Percentiles rank a stretch among this genome's conserved stretches.
phyloP scores from a whole-genome alignment of 2,888 invertebrate species.

The Periphyllus acericola region DNA sequence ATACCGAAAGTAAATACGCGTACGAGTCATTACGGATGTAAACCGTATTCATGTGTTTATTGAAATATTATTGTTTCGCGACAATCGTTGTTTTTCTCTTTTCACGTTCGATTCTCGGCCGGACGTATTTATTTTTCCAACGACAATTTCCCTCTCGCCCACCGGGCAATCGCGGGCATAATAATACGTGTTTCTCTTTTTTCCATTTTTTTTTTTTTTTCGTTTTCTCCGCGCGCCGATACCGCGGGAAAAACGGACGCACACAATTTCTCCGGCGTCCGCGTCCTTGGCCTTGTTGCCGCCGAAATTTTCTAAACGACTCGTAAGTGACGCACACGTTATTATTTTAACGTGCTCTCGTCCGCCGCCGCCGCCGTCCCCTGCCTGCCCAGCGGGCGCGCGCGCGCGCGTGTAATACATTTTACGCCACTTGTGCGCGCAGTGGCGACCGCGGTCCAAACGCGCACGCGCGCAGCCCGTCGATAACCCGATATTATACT shows the following conservation, averaged over 20 bases:
- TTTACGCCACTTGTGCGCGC: background rate
- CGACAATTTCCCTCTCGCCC: too few species aligned
- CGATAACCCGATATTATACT: slow-evolving; percentile 45
- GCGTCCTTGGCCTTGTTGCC: slow-evolving; percentile 59
- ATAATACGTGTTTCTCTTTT: background rate
- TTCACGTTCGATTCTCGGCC: too few species aligned
- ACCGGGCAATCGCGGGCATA: too few species aligned
- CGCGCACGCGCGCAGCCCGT: slow-evolving; percentile 1
- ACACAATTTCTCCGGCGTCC: slow-evolving; percentile 33
- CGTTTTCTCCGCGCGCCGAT: too few species aligned
- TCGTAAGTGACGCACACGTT: background rate
- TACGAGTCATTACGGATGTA: background rate
- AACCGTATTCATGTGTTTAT: background rate
- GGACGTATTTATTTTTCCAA: too few species aligned
- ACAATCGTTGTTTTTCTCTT: background rate
- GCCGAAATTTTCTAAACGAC: slow-evolving; percentile 34
- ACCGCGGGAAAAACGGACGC: background rate
- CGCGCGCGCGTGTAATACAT: background rate
- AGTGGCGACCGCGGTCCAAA: background rate
- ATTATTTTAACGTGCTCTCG: background rate
- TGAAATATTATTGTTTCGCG: background rate
- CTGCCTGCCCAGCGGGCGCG: too few species aligned
- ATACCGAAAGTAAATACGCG: background rate
- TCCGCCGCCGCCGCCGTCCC: background rate
- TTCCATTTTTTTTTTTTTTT: background rate